Evolutionary conservation across 1,140 invertebrate genomes (phyloP).

Genomic region (Sipha flava): DNA sequence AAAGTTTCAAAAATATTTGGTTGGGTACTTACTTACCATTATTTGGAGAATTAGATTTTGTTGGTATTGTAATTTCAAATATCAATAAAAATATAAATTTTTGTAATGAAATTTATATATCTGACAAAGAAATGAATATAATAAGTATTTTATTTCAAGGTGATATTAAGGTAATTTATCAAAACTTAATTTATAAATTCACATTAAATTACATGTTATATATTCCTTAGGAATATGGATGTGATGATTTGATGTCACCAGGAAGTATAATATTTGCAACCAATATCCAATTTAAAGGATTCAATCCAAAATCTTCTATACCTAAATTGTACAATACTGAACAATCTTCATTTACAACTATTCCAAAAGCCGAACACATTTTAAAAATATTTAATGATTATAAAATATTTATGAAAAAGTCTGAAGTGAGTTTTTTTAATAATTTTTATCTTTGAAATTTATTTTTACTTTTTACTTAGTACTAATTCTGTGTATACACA

Average conservation of each 20-base stretch:
- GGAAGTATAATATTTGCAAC: background rate
- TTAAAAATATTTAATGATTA: background rate
- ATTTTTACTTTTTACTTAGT: no score
- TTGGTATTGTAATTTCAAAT: background rate
- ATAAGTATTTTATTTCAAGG: conserved; percentile 13
- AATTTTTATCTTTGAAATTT: no score
- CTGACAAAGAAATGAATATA: conserved; percentile 20
- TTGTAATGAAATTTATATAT: background rate
- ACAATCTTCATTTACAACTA: conserved; percentile 7
- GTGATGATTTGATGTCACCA: background rate
- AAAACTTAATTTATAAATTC: background rate
- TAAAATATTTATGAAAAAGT: background rate
- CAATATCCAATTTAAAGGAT: conserved; percentile 6
- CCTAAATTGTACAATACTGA: conserved; percentile 3
- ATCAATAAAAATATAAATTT: background rate
- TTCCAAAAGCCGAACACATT: conserved; percentile 1
- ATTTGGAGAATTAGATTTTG: conserved; percentile 1
- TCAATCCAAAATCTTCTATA: background rate
- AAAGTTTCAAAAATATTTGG: background rate
- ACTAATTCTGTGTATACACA: no score
- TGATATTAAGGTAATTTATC: conserved; percentile 3
- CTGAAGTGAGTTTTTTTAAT: background rate
- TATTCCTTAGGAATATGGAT: background rate
- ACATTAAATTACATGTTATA: background rate
- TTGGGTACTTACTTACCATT: background rate